phyloP scores from a whole-genome alignment of 2,113 vertebrate species.

The Cricetomys ansorgei region DNA sequence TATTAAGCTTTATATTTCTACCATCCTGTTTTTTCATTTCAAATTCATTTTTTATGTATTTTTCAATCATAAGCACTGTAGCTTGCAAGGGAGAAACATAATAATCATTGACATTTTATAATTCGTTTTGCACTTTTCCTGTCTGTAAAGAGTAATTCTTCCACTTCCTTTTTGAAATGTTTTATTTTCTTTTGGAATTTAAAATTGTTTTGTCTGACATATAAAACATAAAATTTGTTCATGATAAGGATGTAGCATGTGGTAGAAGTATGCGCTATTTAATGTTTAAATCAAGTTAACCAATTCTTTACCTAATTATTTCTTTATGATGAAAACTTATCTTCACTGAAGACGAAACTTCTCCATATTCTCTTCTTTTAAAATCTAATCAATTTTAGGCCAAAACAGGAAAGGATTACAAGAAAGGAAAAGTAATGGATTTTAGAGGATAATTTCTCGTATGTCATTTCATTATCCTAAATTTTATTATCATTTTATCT shows the following conservation, averaged over 20 bases:
- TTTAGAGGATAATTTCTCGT: conserved; percentile 14
- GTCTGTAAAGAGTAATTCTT: not conserved
- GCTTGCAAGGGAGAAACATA: not conserved
- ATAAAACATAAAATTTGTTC: not conserved
- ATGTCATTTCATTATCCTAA: not conserved
- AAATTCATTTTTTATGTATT: not conserved
- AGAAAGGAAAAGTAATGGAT: not conserved
- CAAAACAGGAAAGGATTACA: not conserved
- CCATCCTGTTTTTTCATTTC: not conserved
- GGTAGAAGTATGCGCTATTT: not conserved
- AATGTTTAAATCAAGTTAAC: not conserved
- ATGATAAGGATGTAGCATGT: not conserved
- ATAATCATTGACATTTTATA: not conserved
- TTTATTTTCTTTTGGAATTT: not conserved
- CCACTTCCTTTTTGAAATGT: not conserved
- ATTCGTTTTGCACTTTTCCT: not conserved
- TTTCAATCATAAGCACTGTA: not conserved
- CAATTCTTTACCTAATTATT: not conserved
- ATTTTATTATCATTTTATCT: not conserved
- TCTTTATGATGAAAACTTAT: not conserved
- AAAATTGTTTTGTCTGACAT: not conserved
- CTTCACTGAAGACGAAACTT: not conserved
- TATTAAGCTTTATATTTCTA: not conserved
- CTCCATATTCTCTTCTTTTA: not conserved
- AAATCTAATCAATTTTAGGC: conserved; percentile 3